phyloP scores from a whole-genome alignment of 2,113 vertebrate genomes.

The Heterotilapia buettikoferi region DNA sequence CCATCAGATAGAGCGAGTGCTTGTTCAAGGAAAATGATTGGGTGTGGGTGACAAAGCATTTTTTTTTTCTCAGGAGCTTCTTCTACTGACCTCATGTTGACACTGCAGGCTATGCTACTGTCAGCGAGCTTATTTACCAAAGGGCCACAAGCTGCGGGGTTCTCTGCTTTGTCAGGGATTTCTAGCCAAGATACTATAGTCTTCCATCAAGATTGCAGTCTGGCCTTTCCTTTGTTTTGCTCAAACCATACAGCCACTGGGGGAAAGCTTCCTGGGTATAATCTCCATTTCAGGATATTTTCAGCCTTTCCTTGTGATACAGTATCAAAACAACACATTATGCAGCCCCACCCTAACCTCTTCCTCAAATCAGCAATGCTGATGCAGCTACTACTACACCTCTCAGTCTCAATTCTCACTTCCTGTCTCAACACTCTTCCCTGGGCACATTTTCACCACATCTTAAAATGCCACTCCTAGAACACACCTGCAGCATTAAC shows the following conservation, averaged over 20 bases:
- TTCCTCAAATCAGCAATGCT: constrained; percentile 32
- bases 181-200: constrained; percentile 56
- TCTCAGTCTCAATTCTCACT: constrained; percentile 40
- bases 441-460: neutral
- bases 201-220: constrained; percentile 64
- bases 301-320: constrained; percentile 61
- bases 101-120: constrained; percentile 19
- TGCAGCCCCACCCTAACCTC: constrained; percentile 15
- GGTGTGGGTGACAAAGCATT: constrained; percentile 40
- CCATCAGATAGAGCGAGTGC: constrained; percentile 7
- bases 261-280: constrained; percentile 66
- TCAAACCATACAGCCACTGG: constrained; percentile 16
- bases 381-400: constrained; percentile 5
- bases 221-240: constrained; percentile 59
- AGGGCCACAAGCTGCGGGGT: neutral
- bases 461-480: neutral
- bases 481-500: neutral
- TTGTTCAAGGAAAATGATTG: neutral
- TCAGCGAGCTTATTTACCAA: constrained; percentile 45
- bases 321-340: constrained; percentile 68
- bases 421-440: neutral
- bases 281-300: constrained; percentile 66
- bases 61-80: constrained; percentile 22
- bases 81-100: constrained; percentile 50
- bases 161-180: constrained; percentile 61